Percentiles rank a stretch among this genome's conserved stretches.
Conservation (phyloP, 2,888 invertebrate species). For the Lasiommata megera region DNA sequence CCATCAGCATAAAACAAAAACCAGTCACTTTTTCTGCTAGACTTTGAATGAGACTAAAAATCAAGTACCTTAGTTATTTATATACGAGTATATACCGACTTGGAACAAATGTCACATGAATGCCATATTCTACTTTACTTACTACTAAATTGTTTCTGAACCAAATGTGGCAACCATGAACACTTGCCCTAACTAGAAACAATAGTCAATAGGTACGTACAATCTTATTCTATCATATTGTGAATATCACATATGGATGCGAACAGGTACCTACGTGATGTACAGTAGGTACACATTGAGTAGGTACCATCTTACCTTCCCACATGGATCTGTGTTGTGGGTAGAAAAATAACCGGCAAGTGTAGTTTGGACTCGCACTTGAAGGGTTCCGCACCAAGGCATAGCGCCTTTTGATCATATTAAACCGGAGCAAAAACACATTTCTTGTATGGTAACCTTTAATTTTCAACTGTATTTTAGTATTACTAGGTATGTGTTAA, state of each 20-base stretch:
- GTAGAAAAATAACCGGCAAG: neutral
- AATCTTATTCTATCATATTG: neutral
- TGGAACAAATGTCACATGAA: neutral
- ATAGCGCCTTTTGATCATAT: too few relatives aligned
- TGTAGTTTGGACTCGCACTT: too few relatives aligned
- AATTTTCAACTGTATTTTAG: too few relatives aligned
- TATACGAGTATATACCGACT: too few relatives aligned
- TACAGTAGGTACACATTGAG: neutral
- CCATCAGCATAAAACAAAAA: too few relatives aligned
- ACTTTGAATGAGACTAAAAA: too few relatives aligned
- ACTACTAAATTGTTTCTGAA: neutral
- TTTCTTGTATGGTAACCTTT: too few relatives aligned
- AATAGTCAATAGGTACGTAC: neutral
- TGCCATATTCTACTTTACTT: neutral
- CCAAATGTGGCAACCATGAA: constrained; percentile 13
- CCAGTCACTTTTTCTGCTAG: too few relatives aligned
- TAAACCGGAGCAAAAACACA: too few relatives aligned
- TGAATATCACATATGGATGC: neutral
- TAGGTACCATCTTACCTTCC: neutral
- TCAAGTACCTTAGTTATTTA: too few relatives aligned
- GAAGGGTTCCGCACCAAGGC: too few relatives aligned
- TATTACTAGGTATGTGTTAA: too few relatives aligned
- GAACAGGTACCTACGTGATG: neutral
- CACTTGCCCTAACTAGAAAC: constrained; percentile 5
- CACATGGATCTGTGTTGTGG: neutral